Evolutionary conservation across 1,140 invertebrate genomes (phyloP).

Genomic region (Lasaia peninsularis): DNA sequence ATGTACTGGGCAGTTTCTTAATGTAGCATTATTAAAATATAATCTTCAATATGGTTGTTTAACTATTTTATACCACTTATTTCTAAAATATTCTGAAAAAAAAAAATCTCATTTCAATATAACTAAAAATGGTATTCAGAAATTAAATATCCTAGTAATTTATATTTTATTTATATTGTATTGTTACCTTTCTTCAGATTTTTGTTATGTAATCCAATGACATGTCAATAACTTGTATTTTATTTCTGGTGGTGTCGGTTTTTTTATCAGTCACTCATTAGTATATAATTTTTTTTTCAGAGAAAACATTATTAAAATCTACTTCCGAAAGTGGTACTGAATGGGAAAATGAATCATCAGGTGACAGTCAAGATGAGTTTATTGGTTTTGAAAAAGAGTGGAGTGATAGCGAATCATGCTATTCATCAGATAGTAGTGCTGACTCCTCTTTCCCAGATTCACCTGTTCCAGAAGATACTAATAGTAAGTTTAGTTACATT

Average conservation of each 20-base stretch:
- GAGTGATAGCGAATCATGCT: slow-evolving; percentile 79
- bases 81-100: no score
- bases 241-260: neutral
- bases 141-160: no score
- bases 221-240: neutral
- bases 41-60: no score
- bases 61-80: no score
- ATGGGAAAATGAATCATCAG: slow-evolving; percentile 75
- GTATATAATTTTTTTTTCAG: slow-evolving; percentile 33
- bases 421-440: slow-evolving; percentile 66
- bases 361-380: slow-evolving; percentile 75
- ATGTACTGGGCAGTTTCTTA: no score
- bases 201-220: no score
- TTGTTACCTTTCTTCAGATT: no score
- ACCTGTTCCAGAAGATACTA: slow-evolving; percentile 84
- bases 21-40: no score
- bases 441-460: slow-evolving; percentile 71
- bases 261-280: neutral
- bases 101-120: no score
- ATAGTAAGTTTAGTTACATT: slow-evolving; percentile 75
- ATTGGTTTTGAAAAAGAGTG: slow-evolving; percentile 75
- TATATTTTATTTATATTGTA: no score
- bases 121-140: no score
- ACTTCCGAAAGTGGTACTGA: slow-evolving; percentile 64
- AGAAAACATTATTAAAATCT: slow-evolving; percentile 51